These are phyloP conservation scores for Carassius gibelio DNA, from an alignment of 2,113 vertebrate species.

Conservation along the genomic window DNA sequence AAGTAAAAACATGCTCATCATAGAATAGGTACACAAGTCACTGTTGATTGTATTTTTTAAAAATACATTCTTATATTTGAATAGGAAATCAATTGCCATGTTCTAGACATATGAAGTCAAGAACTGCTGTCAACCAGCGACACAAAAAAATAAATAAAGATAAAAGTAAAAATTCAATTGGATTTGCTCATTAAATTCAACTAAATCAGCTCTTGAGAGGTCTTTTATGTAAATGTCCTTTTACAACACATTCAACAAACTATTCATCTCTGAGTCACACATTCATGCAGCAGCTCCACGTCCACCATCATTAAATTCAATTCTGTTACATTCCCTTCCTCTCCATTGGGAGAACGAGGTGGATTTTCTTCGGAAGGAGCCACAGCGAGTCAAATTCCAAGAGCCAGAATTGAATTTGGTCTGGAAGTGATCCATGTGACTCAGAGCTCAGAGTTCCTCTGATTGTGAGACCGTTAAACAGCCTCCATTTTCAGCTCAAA, in stretches of 20 bases:
- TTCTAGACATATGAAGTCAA: not conserved
- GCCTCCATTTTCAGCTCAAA: constrained; percentile 19
- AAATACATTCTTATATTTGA: not conserved
- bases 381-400: constrained; percentile 34
- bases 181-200: not conserved
- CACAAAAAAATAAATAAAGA: not conserved
- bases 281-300: not conserved
- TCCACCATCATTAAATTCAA: constrained; percentile 45
- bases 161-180: not conserved
- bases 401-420: constrained; percentile 5
- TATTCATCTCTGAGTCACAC: not conserved
- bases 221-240: not conserved
- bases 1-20: not conserved
- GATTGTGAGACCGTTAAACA: constrained; percentile 17
- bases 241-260: not conserved
- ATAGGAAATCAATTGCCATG: not conserved
- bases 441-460: constrained; percentile 9
- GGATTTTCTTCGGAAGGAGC: not conserved
- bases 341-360: not conserved
- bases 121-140: not conserved
- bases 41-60: too few relatives aligned
- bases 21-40: not conserved
- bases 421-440: not conserved
- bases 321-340: constrained; percentile 14
- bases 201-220: not conserved